Evolutionary conservation across 2,888 invertebrate species (phyloP).

Genomic region (Eristalis tenax): DNA sequence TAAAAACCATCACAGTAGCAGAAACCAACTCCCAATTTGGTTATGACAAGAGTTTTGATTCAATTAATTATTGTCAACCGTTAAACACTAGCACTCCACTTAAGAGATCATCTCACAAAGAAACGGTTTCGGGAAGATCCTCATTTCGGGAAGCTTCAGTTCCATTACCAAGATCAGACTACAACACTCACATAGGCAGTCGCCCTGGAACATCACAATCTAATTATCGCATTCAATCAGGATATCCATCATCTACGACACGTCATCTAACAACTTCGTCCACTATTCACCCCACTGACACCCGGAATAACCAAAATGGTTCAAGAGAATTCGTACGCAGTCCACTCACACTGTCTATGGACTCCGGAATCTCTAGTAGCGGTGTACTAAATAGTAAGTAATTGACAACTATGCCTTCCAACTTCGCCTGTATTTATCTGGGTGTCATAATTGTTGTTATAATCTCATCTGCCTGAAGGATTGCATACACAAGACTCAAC

Average conservation of each 20-base stretch:
- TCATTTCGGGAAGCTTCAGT: slow-evolving; percentile 61
- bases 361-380: slow-evolving; percentile 89
- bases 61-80: slow-evolving; percentile 45
- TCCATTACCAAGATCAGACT: slow-evolving; percentile 49
- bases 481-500: slow-evolving; percentile 5
- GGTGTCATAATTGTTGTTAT: slow-evolving; percentile 27
- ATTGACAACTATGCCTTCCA: slow-evolving; percentile 10
- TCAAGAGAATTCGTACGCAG: slow-evolving; percentile 78
- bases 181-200: slow-evolving; percentile 62
- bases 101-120: slow-evolving; percentile 37
- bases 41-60: slow-evolving; percentile 55
- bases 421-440: slow-evolving; percentile 20
- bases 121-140: slow-evolving; percentile 38
- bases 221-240: slow-evolving; percentile 63
- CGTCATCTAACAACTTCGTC: slow-evolving; percentile 50
- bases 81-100: slow-evolving; percentile 64
- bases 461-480: slow-evolving; percentile 15
- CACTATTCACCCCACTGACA: slow-evolving; percentile 62
- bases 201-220: slow-evolving; percentile 73
- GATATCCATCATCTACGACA: slow-evolving; percentile 59
- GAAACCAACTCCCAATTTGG: slow-evolving; percentile 24
- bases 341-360: slow-evolving; percentile 92
- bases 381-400: slow-evolving; percentile 74
- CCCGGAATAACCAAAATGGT: slow-evolving; percentile 63
- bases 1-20: slow-evolving; percentile 31